Evolutionary conservation across 2,888 invertebrate species (phyloP), one percentile per base, ranked within the genome.

Genomic region (Luperina testacea): DNA sequence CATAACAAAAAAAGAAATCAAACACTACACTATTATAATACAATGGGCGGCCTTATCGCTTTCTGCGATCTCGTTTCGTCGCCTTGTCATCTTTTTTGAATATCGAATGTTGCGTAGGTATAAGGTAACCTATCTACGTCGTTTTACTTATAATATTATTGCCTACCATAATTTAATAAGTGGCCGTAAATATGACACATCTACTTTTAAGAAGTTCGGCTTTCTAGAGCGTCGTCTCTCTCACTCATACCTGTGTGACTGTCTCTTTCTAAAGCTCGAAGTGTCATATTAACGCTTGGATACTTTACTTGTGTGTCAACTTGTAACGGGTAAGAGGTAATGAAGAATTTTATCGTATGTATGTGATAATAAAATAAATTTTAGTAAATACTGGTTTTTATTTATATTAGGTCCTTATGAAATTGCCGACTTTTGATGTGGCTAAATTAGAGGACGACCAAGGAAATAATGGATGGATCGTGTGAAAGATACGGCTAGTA

Each of bases 311-410:
- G 59, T 67, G 51, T 74, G 72, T 74, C 57, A 61, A 84, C 69
- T 77, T 75, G 68, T 83, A 83, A 89, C 81, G 84, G 84, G 81
- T 87, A 80, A 80, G 81, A 77, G 71, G 79, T 83, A 79, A 74
- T 2, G 76, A 89, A 87, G 85, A 83, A 84, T 89, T 91, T 87
- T 90, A 91, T 92, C 88, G 77, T 88, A 88, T 88, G 68, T 88
- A 83, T 93, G 92, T 93, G 94, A 93, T 93, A 93, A 91, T 93
- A 92, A 93, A 93, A 91, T 74, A 89, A 86, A 88, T 92, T 92
- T 90, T 88, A 86, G 83, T 73, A 65, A 80, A 84, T 73, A 77
- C 64, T 80, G 81, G 38, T 82, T 89, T 90, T 91, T 85, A 88
- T 91, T 90, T 85, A 48, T 42, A 45, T 45, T 45, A 45, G 45